Conservation (phyloP, 2,113 vertebrate species). For the Sturnira hondurensis region DNA sequence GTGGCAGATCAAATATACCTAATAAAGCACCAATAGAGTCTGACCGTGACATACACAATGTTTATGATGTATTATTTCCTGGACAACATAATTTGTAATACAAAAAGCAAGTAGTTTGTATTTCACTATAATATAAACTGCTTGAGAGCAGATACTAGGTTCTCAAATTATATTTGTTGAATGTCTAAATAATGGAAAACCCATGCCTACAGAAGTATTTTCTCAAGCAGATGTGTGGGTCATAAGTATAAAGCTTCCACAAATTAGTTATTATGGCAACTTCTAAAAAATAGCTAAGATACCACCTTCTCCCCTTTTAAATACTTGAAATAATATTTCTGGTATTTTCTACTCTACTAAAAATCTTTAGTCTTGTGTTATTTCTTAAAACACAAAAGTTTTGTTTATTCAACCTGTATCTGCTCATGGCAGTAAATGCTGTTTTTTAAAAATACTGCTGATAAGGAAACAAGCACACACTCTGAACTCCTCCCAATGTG, state of each 20-base stretch:
- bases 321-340: not conserved
- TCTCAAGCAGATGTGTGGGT: not conserved
- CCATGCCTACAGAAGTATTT: not conserved
- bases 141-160: not conserved
- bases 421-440: not conserved
- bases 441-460: slow-evolving; percentile 28
- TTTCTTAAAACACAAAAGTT: slow-evolving; percentile 10
- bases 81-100: not conserved
- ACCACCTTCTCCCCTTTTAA: not conserved
- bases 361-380: not conserved
- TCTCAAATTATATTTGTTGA: slow-evolving; percentile 30
- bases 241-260: not conserved
- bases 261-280: not conserved
- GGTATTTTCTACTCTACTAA: not conserved
- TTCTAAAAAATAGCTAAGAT: not conserved
- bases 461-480: not conserved
- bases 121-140: not conserved
- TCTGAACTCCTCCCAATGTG: not conserved
- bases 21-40: not conserved
- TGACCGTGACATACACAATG: not conserved
- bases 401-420: not conserved
- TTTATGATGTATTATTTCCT: not conserved
- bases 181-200: slow-evolving; percentile 3
- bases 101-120: slow-evolving; percentile 11
- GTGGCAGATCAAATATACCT: not conserved